Percentiles rank a stretch among this genome's conserved stretches.
Conservation (phyloP, 2,113 vertebrate genomes). For the Thomomys bottae region DNA sequence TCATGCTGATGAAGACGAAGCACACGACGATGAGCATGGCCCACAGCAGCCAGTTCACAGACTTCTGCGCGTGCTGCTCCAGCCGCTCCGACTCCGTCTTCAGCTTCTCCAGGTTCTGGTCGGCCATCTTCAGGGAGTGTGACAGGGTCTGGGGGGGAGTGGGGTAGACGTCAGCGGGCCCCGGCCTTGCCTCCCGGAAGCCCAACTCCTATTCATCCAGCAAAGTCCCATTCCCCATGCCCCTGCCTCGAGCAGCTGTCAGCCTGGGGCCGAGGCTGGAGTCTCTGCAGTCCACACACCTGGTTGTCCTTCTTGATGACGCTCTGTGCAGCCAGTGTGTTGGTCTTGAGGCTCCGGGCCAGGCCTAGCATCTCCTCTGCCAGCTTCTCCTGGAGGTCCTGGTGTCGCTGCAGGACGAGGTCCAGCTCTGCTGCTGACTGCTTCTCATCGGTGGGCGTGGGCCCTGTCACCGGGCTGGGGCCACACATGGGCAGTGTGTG, state of each 20-base stretch:
- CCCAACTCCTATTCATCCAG: neutral
- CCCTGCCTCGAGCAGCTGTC: neutral
- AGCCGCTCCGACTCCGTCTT: conserved; percentile 95
- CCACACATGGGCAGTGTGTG: neutral
- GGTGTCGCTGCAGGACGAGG: conserved; percentile 93
- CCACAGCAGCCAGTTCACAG: conserved; percentile 98
- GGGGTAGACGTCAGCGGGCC: neutral
- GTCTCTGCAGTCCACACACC: conserved; percentile 79
- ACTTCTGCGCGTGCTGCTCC: conserved; percentile 97
- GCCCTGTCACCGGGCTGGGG: conserved; percentile 78
- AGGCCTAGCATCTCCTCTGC: conserved; percentile 98
- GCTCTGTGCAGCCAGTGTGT: conserved; percentile 95
- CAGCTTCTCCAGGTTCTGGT: conserved; percentile 97
- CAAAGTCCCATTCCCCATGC: neutral
- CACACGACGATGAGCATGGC: conserved; percentile 96
- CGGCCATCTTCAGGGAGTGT: conserved; percentile 95
- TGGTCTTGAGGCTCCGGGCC: conserved; percentile 97
- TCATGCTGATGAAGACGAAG: conserved; percentile 98
- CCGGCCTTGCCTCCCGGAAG: too few species aligned
- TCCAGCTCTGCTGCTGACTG: conserved; percentile 94
- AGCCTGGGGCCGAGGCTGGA: neutral
- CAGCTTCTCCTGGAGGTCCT: conserved; percentile 96
- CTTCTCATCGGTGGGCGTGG: conserved; percentile 87
- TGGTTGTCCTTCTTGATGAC: conserved; percentile 99
- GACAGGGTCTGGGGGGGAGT: conserved; percentile 89